Evolutionary conservation across 2,113 vertebrate species (phyloP), one percentile per base, ranked within the genome.

Genomic region (Pelodiscus sinensis): DNA sequence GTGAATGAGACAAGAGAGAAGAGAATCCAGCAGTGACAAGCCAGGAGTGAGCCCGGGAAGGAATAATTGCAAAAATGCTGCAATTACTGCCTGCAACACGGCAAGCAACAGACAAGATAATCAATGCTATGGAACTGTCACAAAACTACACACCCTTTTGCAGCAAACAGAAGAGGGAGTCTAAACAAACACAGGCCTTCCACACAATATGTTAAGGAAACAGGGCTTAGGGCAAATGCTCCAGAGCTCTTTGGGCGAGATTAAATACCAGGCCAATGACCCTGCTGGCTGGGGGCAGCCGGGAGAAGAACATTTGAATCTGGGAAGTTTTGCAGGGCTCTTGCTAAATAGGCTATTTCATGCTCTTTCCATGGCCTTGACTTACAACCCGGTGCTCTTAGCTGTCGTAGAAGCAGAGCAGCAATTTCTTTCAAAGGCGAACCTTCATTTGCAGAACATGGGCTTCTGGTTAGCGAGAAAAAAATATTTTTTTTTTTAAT

Each of bases 111-210:
- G 88, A 58, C 85, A 27, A 85, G 75, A 89, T 57, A 79, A 92
- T 79, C 80, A 52, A 2, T 5, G 78, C 81, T 50, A 13, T 85
- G 50, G 44, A 92, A n/a, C 84, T 57, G 58, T 79, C 89, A 79
- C 77, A 60, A 54, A 54, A n/a, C 38, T 60, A 81, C 65, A 16
- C 22, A 9, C 31, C 54, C 58, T 50, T 14, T 9, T 18, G 4
- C 25, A 54, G 86, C 16, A 90, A 90, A 91, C 81, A 82, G 82
- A 35, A 85, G 57, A 38, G 50, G 88, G 75, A 44, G 38, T 10
- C 35, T 19, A 19, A 78, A 60, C 79, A 58, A 93, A 84, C 0
- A 0, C 50, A 4, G 88, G 55, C 22, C 27, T 50, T 11, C 83
- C 68, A 77, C 56, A 56, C 1, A 2, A 38, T 0, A 0, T 5